Evolutionary conservation across 1,140 invertebrate species (phyloP), one percentile per base, ranked within the genome.

Genomic region (Atta cephalotes): DNA sequence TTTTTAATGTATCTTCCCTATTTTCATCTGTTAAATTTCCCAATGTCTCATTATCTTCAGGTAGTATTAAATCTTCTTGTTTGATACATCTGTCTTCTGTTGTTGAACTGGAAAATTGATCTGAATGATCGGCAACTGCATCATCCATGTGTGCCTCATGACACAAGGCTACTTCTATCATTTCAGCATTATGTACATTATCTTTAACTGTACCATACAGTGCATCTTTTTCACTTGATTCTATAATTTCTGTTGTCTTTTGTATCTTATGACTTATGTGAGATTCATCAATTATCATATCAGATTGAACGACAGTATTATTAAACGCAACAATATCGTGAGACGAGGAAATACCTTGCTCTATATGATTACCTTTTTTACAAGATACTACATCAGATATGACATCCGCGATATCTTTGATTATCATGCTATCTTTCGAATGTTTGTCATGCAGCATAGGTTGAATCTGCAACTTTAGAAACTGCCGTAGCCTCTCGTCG

Each of bases 401-500:
- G 5, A 78, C 31, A 49, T 91, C 84, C 2, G 76, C 81, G 51
- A 91, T 91, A 58, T 76, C 68, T 31, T 84, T 85, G 10, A 88
- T 89, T 16, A 56, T 89, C n/a, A 35, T 77, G 6, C 35, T 21
- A 4, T 86, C 78, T 10, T 81, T 80, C 7, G 14, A 3, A 10
- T 70, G 31, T n/a, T 84, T 51, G 0, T 84, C 66, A 0, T 45
- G n/a, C n/a, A 62, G 12, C 14, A 25, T n/a, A 35, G 72, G 4
- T 0, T 25, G 56, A 49, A 49, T 84, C 85, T 81, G 80, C 0
- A 87, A 35, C 31, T 89, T 80, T 4, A 92, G 45, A 66, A 90
- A 68, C 35, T 90, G 60, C 70, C 92, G 89, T 51, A 94, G 89
- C 82, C 93, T 93, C 45, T 81, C 63, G 86, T 96, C 94, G 3